Conservation (phyloP, 2,888 invertebrate genomes). For the Mechanitis messenoides region DNA sequence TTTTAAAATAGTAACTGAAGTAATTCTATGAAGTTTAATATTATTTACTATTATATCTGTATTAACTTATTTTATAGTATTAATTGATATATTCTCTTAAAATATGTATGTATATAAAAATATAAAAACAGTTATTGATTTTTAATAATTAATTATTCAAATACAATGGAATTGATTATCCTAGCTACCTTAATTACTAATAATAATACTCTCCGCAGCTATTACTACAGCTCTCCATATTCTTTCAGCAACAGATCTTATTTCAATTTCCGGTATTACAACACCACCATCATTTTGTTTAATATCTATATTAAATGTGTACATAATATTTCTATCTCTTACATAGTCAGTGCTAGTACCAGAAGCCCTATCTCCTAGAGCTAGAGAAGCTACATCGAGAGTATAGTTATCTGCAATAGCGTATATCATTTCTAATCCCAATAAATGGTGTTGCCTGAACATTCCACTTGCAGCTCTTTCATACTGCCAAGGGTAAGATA, state of each 20-base stretch:
- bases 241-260: slow-evolving; percentile 44
- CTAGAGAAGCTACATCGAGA: slow-evolving; percentile 47
- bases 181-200: slow-evolving; percentile 15
- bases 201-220: slow-evolving; percentile 40
- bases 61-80: no score
- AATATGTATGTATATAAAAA: no score
- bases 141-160: no score
- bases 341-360: slow-evolving; percentile 59
- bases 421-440: slow-evolving; percentile 48
- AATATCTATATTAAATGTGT: slow-evolving; percentile 54
- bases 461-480: slow-evolving; percentile 64
- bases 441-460: slow-evolving; percentile 49
- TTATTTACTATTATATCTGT: no score
- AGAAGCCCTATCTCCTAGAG: slow-evolving; percentile 52
- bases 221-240: slow-evolving; percentile 54
- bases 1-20: no score
- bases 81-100: no score
- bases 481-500: slow-evolving; percentile 83
- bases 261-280: slow-evolving; percentile 48
- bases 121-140: no score
- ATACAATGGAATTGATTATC: no score
- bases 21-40: no score
- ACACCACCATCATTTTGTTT: slow-evolving; percentile 44
- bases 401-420: slow-evolving; percentile 43
- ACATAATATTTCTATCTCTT: slow-evolving; percentile 41